Percentiles rank a stretch among this genome's conserved stretches.
These are phyloP conservation scores for Australoheros facetus DNA, from an alignment of 2,797 vertebrate genomes.

Conservation along the genomic window DNA sequence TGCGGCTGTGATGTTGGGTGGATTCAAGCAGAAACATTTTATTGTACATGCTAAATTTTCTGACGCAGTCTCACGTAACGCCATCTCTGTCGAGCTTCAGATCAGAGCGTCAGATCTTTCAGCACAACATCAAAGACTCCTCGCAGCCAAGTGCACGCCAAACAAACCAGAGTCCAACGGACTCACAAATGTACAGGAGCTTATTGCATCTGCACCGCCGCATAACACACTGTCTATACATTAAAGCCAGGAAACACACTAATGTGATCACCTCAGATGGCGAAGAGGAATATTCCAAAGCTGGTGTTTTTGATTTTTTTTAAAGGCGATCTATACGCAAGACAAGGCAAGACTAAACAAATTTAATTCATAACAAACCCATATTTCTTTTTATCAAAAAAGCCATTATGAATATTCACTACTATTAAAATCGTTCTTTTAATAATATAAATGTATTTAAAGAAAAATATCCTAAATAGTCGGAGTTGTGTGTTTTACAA, in stretches of 20 bases:
- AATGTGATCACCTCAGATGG: conserved; percentile 39
- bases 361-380: background rate
- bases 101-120: conserved; percentile 65
- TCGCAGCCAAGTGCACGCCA: conserved; percentile 39
- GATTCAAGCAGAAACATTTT: conserved; percentile 16
- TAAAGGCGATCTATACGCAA: background rate
- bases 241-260: conserved; percentile 25
- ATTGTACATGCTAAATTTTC: conserved; percentile 33
- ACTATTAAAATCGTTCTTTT: too few species aligned
- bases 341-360: background rate
- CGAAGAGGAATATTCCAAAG: conserved; percentile 2
- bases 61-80: conserved; percentile 39
- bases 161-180: conserved; percentile 36
- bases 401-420: too few species aligned
- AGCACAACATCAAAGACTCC: conserved; percentile 65
- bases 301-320: background rate
- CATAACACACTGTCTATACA: background rate
- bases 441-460: background rate
- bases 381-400: background rate
- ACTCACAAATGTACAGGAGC: conserved; percentile 40
- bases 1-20: conserved; percentile 15
- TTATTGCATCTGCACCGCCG: conserved; percentile 27
- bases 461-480: background rate
- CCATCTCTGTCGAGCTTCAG: conserved; percentile 55
- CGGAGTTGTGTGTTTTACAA: too few species aligned